Evolutionary conservation across 1,140 invertebrate genomes (phyloP).

Genomic region (Leptonema lineaticorne): DNA sequence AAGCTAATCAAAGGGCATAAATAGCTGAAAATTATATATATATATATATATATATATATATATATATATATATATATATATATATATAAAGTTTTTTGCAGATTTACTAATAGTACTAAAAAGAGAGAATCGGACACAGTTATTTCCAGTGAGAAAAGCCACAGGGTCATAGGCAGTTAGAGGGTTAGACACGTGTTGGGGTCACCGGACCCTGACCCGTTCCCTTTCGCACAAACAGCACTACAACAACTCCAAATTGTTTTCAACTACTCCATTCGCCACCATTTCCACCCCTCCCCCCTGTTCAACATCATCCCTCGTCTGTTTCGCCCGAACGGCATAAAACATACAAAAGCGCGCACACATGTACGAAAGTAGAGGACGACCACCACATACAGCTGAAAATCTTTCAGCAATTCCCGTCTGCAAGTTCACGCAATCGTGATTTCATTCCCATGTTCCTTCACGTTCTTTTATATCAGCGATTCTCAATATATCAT

Average conservation of each 20-base stretch:
- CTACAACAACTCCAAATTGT: constrained; percentile 10
- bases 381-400: too few relatives aligned
- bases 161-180: constrained; percentile 4
- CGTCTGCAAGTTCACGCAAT: constrained; percentile 7
- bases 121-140: neutral
- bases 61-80: too few relatives aligned
- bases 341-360: too few relatives aligned
- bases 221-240: neutral
- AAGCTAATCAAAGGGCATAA: too few relatives aligned
- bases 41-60: too few relatives aligned
- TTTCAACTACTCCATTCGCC: neutral
- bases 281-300: neutral
- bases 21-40: too few relatives aligned
- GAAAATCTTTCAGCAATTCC: neutral
- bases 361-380: neutral
- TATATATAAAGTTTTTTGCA: neutral
- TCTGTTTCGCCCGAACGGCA: neutral
- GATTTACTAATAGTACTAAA: neutral
- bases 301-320: neutral
- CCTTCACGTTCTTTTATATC: too few relatives aligned
- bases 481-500: neutral
- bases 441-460: constrained; percentile 11
- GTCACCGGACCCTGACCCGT: constrained; percentile 12
- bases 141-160: constrained; percentile 5
- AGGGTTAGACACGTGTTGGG: constrained; percentile 21